phyloP scores from a whole-genome alignment of 2,113 vertebrate genomes.

The Urocitellus parryii region DNA sequence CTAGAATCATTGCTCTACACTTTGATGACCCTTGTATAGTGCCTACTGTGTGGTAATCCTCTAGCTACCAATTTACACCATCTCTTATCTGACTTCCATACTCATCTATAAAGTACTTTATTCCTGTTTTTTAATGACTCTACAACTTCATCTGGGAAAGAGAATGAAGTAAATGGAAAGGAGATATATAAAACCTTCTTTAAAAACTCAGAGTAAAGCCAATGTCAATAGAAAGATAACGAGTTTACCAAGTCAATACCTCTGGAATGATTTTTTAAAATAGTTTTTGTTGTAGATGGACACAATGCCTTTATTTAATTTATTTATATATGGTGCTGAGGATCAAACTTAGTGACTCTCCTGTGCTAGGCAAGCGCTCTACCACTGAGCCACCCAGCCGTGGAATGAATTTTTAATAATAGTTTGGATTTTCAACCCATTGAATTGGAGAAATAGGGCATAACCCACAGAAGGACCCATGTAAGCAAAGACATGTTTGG shows the following conservation, averaged over 20 bases:
- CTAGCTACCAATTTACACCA: background rate
- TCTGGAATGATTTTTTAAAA: background rate
- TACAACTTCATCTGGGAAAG: background rate
- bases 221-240: background rate
- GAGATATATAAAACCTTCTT: background rate
- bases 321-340: no score
- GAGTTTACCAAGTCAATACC: background rate
- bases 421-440: conserved; percentile 9
- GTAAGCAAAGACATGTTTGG: background rate
- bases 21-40: background rate
- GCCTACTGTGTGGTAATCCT: background rate
- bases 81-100: background rate
- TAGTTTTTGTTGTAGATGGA: no score
- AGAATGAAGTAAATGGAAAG: background rate
- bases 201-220: background rate
- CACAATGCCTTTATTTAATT: no score
- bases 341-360: no score
- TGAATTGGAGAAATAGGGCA: background rate
- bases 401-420: background rate
- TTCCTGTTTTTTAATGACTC: background rate
- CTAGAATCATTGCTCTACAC: background rate
- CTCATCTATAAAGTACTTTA: background rate
- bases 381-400: no score
- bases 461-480: background rate
- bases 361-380: no score